Base-by-base conservation (phyloP, 2,797 vertebrate genomes). In the Sebastes miniatus region DNA sequence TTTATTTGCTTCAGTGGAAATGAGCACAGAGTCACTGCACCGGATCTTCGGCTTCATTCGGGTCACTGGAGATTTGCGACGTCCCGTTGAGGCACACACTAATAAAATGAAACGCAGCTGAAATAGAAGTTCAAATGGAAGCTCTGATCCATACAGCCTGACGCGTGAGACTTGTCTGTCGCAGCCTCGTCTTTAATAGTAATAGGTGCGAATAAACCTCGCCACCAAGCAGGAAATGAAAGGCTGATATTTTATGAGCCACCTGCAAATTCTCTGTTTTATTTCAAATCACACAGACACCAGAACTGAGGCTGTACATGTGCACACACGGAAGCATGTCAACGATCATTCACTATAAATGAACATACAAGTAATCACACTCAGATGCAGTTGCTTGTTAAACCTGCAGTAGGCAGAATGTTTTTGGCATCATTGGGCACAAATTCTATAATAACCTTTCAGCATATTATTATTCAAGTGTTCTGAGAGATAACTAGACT, bases 91-190 rank as follows among this genome's bases (percentile, higher is more conserved):
- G 70, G 72, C 43, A 24, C 73, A 65, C 31, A n/a, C 64, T 47
- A 65, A 72, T 81, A 32, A 81, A 77, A 73, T 76, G 13, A 79
- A 81, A 80, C 14, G 7, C 62, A 61, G 24, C 61, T 31, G 31
- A n/a, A 78, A 70, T 4, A 77, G 24, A 70, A 65, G 58, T 69
- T 43, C 65, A 84, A 85, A 84, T 77, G 62, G 66, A 39, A 59
- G 36, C 50, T 76, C 4, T 43, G 50, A 68, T 74, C 52, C 71
- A 29, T 25, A 22, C 10, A 59, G 65, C 54, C 14, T n/a, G 31
- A 25, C 24, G 57, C 25, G 20, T 43, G 52, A 77, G 64, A 25
- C 36, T 31, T 18, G 43, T 80, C 63, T 22, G 56, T 29, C 25
- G 5, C 50, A 54, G 58, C 54, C 74, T 75, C 25, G 2, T 83